Evolutionary conservation across 2,888 invertebrate species (phyloP).

Genomic region (Drosophila paranaensis): DNA sequence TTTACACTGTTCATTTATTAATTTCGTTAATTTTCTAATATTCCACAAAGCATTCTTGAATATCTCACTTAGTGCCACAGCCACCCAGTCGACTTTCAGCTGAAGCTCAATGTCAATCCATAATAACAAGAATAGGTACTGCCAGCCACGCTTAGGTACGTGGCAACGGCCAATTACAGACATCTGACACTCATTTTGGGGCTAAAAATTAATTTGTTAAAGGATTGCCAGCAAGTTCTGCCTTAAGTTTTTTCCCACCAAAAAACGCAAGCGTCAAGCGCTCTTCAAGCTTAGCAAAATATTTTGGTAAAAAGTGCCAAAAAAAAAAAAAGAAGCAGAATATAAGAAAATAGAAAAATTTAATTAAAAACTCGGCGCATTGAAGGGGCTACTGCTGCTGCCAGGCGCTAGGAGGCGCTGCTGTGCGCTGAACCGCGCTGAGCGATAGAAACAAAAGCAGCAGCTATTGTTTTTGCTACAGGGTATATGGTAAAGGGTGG

Average conservation of each 20-base stretch:
- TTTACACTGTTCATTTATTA: neutral
- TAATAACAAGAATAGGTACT: slow-evolving; percentile 17
- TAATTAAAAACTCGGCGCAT: slow-evolving; percentile 70
- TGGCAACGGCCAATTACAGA: slow-evolving; percentile 68
- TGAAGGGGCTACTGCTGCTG: slow-evolving; percentile 25
- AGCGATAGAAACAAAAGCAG: slow-evolving; percentile 49
- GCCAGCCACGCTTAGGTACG: slow-evolving; percentile 43
- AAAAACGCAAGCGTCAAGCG: slow-evolving; percentile 26
- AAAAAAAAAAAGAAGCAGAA: slow-evolving; percentile 20
- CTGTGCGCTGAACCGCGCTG: slow-evolving; percentile 8
- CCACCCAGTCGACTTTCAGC: slow-evolving; percentile 3
- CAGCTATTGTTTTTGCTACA: slow-evolving; percentile 55
- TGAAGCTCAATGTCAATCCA: slow-evolving; percentile 45
- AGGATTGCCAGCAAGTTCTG: slow-evolving; percentile 48
- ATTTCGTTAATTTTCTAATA: neutral
- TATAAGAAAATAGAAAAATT: slow-evolving; percentile 41
- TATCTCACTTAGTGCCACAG: neutral
- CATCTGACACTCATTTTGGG: slow-evolving; percentile 66
- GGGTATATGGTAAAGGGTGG: slow-evolving; percentile 1
- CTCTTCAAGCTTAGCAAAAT: slow-evolving; percentile 58
- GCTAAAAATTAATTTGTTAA: slow-evolving; percentile 74
- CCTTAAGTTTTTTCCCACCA: slow-evolving; percentile 17
- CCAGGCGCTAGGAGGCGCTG: slow-evolving; percentile 53
- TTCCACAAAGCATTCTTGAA: neutral
- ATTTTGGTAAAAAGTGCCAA: slow-evolving; percentile 55